A percentile compares a stretch with the other conserved stretches of the same genome.
These are phyloP conservation scores for Diceros bicornis DNA, from an alignment of 2,797 vertebrate genomes.

Conservation along the genomic window DNA sequence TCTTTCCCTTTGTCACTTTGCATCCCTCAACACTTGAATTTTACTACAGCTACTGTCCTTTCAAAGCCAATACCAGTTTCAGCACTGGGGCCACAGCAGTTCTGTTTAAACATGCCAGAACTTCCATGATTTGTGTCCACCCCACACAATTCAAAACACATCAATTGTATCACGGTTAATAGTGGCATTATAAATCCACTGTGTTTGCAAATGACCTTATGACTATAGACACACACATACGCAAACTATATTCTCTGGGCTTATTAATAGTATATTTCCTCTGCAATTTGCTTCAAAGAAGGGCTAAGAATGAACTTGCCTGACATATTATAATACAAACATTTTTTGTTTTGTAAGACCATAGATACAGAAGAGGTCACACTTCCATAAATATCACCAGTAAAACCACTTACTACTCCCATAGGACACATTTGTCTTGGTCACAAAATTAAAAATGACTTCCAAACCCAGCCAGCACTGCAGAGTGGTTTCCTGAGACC, in stretches of 20 bases:
- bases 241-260: conserved; percentile 91
- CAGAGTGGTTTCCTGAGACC: conserved; percentile 89
- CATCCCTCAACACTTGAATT: background rate
- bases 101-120: conserved; percentile 41
- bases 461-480: conserved; percentile 86
- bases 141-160: conserved; percentile 20
- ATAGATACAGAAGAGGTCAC: conserved; percentile 86
- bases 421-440: conserved; percentile 87
- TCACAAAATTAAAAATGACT: conserved; percentile 89
- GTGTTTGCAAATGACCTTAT: conserved; percentile 90
- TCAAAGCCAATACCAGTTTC: conserved; percentile 17
- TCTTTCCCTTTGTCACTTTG: background rate
- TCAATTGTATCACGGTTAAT: conserved; percentile 88
- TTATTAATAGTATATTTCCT: conserved; percentile 92
- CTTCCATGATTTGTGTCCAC: background rate
- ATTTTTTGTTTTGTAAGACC: conserved; percentile 88
- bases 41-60: background rate
- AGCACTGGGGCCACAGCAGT: background rate
- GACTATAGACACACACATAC: conserved; percentile 84
- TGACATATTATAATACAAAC: conserved; percentile 84
- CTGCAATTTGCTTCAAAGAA: conserved; percentile 92
- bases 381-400: conserved; percentile 87
- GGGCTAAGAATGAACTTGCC: conserved; percentile 87
- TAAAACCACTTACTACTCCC: conserved; percentile 88
- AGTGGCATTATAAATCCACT: conserved; percentile 91